phyloP scores from a whole-genome alignment of 2,888 invertebrate species.

The Macrosoma leucophasiata region DNA sequence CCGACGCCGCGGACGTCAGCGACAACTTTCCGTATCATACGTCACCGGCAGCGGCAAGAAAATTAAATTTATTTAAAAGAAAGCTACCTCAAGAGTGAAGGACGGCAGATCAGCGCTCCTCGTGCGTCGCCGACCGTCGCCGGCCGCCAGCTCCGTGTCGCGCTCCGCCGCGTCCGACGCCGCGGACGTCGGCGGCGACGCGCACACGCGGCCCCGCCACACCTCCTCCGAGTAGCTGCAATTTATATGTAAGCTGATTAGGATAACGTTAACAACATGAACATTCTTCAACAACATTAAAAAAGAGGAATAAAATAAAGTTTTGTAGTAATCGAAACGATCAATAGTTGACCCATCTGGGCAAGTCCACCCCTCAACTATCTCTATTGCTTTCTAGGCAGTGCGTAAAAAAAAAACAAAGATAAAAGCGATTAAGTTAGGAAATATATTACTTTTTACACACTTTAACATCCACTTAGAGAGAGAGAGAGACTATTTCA shows the following conservation, averaged over 20 bases:
- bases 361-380: no score
- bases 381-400: no score
- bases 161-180: conserved; percentile 33
- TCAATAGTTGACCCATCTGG: no score
- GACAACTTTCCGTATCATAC: no score
- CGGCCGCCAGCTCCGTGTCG: conserved; percentile 33
- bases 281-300: background rate
- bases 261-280: background rate
- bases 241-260: background rate
- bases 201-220: conserved; percentile 52
- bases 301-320: background rate
- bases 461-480: no score
- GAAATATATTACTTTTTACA: no score
- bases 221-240: conserved; percentile 63
- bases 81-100: conserved; percentile 40
- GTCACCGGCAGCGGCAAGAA: no score
- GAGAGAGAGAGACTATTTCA: no score
- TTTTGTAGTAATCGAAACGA: no score
- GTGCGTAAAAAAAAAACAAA: no score
- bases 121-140: conserved; percentile 40
- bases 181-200: conserved; percentile 41
- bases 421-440: no score
- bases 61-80: conserved; percentile 31
- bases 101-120: conserved; percentile 51
- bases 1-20: conserved; percentile 39